These are phyloP conservation scores for Odobenus rosmarus DNA, from an alignment of 2,113 vertebrate genomes.

Conservation along the genomic window DNA sequence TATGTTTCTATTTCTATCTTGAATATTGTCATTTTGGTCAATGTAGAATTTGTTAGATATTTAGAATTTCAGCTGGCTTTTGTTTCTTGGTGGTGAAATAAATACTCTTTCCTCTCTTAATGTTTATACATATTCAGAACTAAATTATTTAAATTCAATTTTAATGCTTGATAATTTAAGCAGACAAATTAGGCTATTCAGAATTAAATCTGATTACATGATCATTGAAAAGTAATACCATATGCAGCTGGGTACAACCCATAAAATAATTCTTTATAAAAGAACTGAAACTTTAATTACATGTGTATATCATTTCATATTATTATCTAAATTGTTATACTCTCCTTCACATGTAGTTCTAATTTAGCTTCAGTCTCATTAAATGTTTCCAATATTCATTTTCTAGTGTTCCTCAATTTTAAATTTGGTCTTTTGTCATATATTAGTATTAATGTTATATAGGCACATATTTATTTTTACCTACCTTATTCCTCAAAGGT, in stretches of 20 bases:
- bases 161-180: slow-evolving; percentile 67
- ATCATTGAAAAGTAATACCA: slow-evolving; percentile 50
- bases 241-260: slow-evolving; percentile 11
- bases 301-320: slow-evolving; percentile 33
- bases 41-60: not conserved
- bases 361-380: slow-evolving; percentile 37
- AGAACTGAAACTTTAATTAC: slow-evolving; percentile 61
- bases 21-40: slow-evolving; percentile 29
- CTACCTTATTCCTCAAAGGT: not conserved
- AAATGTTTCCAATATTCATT: not conserved
- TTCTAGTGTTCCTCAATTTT: slow-evolving; percentile 27
- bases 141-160: slow-evolving; percentile 74
- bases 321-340: slow-evolving; percentile 24
- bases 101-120: not conserved
- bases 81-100: slow-evolving; percentile 44
- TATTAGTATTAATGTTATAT: not conserved
- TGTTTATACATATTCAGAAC: slow-evolving; percentile 60
- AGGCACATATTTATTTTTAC: not conserved
- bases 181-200: slow-evolving; percentile 52
- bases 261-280: slow-evolving; percentile 67
- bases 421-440: not conserved
- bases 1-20: slow-evolving; percentile 26
- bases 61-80: slow-evolving; percentile 38
- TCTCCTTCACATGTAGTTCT: not conserved
- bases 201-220: slow-evolving; percentile 68